Percentiles rank a stretch among this genome's conserved stretches.
phyloP scores from a whole-genome alignment of 2,888 invertebrate genomes.

The Caenorhabditis japonica region DNA sequence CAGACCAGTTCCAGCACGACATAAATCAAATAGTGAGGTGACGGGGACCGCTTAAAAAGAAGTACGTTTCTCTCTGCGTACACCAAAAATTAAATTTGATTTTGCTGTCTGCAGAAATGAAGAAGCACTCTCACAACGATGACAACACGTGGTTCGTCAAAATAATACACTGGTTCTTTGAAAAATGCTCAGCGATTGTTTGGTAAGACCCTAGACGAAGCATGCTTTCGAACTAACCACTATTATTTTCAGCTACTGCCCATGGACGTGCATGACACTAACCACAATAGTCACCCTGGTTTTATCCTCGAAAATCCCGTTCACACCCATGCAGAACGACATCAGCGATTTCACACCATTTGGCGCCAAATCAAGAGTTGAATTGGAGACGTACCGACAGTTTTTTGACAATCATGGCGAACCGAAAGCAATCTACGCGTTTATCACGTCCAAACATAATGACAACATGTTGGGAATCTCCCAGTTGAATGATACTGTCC shows the following conservation, averaged over 20 bases:
- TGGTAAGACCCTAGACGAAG: constrained; percentile 19
- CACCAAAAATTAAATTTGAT: no score
- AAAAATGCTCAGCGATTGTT: constrained; percentile 39
- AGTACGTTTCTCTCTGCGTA: no score
- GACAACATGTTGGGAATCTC: constrained; percentile 70
- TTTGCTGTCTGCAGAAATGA: constrained; percentile 22
- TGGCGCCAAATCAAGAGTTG: constrained; percentile 70
- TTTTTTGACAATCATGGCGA: constrained; percentile 73
- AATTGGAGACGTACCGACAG: constrained; percentile 68
- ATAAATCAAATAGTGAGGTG: no score
- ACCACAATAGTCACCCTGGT: constrained; percentile 59
- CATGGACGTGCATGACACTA: constrained; percentile 63
- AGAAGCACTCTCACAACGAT: constrained; percentile 15
- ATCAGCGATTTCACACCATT: constrained; percentile 75
- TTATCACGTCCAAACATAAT: constrained; percentile 68
- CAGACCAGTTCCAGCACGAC: no score
- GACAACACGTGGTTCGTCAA: constrained; percentile 52
- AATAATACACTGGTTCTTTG: constrained; percentile 53
- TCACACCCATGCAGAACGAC: constrained; percentile 72
- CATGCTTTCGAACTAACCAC: background rate
- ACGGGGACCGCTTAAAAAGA: no score
- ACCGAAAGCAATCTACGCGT: constrained; percentile 72
- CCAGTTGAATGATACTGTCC: constrained; percentile 71
- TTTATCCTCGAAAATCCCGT: constrained; percentile 61
- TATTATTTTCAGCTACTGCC: constrained; percentile 45